These are phyloP conservation scores for Corythoichthys intestinalis DNA, from an alignment of 2,113 vertebrate genomes.

Conservation along the genomic window DNA sequence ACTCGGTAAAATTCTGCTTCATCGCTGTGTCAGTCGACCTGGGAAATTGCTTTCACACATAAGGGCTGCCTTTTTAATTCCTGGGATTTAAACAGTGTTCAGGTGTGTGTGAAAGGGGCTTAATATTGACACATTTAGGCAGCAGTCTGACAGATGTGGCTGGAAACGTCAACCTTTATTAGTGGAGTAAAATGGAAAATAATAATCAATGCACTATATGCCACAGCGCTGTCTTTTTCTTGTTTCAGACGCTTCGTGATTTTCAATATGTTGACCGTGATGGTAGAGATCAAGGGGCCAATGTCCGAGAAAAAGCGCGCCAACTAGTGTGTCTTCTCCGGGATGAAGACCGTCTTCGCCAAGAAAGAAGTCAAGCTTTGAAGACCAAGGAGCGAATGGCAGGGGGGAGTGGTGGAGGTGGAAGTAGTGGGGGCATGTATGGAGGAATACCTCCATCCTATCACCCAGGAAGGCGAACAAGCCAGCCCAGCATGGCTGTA, in stretches of 20 bases:
- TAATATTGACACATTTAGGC: too few species aligned
- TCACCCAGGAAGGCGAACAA: constrained; percentile 72
- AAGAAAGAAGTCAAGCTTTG: constrained; percentile 85
- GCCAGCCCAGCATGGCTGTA: constrained; percentile 74
- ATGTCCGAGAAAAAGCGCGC: constrained; percentile 92
- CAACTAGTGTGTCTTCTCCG: constrained; percentile 89
- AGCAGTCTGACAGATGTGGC: too few species aligned
- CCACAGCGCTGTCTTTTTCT: not conserved
- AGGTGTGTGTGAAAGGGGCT: too few species aligned
- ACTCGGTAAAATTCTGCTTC: too few species aligned
- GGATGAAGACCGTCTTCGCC: constrained; percentile 86
- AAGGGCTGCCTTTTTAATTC: too few species aligned
- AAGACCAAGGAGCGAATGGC: constrained; percentile 94
- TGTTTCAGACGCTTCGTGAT: constrained; percentile 85
- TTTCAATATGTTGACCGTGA: constrained; percentile 93
- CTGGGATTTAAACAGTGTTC: too few species aligned
- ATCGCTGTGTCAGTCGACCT: too few species aligned
- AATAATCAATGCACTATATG: too few species aligned
- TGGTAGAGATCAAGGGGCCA: constrained; percentile 92
- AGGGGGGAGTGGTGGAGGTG: constrained; percentile 74
- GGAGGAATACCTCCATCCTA: constrained; percentile 74
- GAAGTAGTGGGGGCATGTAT: constrained; percentile 45
- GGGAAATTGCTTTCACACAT: too few species aligned
- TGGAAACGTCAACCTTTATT: too few species aligned
- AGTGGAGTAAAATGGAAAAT: too few species aligned